phyloP scores from a whole-genome alignment of 2,797 vertebrate species.

The Sus cebifrons region DNA sequence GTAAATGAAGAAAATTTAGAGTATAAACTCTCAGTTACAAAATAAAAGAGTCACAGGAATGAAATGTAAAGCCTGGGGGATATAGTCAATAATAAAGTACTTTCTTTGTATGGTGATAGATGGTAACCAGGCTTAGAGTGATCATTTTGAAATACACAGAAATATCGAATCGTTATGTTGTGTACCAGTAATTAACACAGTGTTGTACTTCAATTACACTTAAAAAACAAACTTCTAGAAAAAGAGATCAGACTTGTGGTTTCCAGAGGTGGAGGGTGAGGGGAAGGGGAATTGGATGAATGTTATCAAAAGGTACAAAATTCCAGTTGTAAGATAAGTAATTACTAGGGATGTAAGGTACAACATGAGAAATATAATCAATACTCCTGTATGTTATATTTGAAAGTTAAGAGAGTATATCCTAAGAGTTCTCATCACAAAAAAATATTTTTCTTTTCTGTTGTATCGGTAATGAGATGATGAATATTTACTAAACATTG shows the following conservation, averaged over 20 bases:
- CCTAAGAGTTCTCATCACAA: not conserved
- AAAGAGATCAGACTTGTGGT: not conserved
- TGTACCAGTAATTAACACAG: not conserved
- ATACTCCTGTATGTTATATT: not conserved
- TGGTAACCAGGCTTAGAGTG: not conserved
- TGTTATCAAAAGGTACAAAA: not conserved
- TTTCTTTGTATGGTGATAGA: not conserved
- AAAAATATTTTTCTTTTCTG: not conserved
- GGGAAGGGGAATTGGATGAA: not conserved
- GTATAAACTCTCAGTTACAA: not conserved
- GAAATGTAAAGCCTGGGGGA: not conserved
- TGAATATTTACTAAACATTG: not conserved
- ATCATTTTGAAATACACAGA: not conserved
- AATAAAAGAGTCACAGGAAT: not conserved
- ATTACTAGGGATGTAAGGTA: not conserved
- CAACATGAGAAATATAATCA: not conserved
- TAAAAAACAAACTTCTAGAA: not conserved
- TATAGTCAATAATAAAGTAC: not conserved
- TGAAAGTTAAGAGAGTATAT: not conserved
- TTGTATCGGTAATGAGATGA: not conserved
- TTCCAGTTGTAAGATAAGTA: not conserved
- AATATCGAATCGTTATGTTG: not conserved
- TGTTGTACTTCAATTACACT: not conserved
- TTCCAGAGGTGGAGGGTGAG: not conserved
- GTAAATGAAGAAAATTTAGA: not conserved